Evolutionary conservation across 2,113 vertebrate species (phyloP), one percentile per base, ranked within the genome.

Genomic region (Ondatra zibethicus): DNA sequence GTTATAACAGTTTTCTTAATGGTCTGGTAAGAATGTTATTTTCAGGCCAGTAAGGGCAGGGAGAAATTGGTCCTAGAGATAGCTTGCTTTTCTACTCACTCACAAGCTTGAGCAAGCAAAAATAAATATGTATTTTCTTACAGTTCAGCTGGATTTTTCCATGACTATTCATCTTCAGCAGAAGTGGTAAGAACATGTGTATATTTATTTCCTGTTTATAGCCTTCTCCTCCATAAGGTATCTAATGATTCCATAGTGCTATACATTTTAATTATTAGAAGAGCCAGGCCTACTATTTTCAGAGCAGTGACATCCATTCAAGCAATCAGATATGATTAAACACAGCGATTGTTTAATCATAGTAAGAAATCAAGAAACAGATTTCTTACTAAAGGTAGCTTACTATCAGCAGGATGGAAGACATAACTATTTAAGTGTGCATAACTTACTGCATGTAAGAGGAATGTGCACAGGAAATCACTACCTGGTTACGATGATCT

Each of bases 1-100:
- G 98, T 97, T 96, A 97, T 98, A 98, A 98, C 97, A 96, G 65
- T 98, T 98, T 98, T 97, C 97, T 98, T 98, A 98, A 98, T 98
- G 97, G 96, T 96, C 97, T 98, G 94, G 90, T 97, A 98, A 98
- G 96, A 98, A 97, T 98, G 98, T 98, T 98, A 98, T 98, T 98
- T 98, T 94, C 95, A 95, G 97, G 97, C 96, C 93, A 98, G 96
- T 42, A 97, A 97, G 97, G 98, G 95, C 96, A 98, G 94, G 88
- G 93, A 91, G 91, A 97, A 98, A 97, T 97, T 81, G 95, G 94
- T 98, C 96, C 98, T 95, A 97, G 92, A 96, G 97, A 96, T 98
- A 96, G 97, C 75, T 93, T 84, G 50, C 92, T 88, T 96, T 89
- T 92, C 23, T 88, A 78, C 72, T 97, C 80, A 25, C 94, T 97